phyloP scores from a whole-genome alignment of 2,113 vertebrate genomes.

The Myrmecobius fasciatus region DNA sequence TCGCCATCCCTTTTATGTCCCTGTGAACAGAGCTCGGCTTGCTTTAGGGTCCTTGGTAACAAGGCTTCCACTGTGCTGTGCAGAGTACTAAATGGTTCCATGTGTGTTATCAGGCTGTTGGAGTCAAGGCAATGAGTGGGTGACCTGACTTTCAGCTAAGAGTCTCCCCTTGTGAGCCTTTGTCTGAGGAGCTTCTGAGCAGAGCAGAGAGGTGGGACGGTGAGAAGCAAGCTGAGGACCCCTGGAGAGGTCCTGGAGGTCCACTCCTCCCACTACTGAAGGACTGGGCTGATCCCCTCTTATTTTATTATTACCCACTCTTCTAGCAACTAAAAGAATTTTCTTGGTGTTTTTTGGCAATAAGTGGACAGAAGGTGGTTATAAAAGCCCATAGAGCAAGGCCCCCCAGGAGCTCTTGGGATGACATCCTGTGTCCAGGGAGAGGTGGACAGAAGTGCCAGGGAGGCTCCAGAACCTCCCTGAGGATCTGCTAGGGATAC shows the following conservation, averaged over 20 bases:
- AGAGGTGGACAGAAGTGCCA: background rate
- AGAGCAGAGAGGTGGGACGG: slow-evolving; percentile 7
- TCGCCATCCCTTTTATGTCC: slow-evolving; percentile 60
- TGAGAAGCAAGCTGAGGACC: background rate
- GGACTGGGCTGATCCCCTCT: background rate
- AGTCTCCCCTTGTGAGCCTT: slow-evolving; percentile 15
- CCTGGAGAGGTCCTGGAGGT: background rate
- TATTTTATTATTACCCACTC: no score
- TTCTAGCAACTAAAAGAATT: background rate
- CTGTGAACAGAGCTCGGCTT: slow-evolving; percentile 57
- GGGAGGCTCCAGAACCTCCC: background rate
- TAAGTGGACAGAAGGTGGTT: background rate
- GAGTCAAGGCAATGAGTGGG: slow-evolving; percentile 28
- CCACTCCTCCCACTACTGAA: background rate
- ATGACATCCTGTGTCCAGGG: background rate
- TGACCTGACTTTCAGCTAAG: slow-evolving; percentile 13
- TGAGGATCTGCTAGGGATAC: background rate
- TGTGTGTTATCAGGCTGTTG: slow-evolving; percentile 60
- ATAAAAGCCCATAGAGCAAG: background rate
- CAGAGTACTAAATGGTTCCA: slow-evolving; percentile 58
- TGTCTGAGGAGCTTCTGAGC: slow-evolving; percentile 3
- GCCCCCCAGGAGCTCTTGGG: background rate
- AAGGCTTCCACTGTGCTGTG: slow-evolving; percentile 50
- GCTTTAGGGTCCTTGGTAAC: slow-evolving; percentile 57
- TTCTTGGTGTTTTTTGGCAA: background rate